Base-by-base conservation (phyloP, 2,797 vertebrate genomes). In the Carduelis carduelis region DNA sequence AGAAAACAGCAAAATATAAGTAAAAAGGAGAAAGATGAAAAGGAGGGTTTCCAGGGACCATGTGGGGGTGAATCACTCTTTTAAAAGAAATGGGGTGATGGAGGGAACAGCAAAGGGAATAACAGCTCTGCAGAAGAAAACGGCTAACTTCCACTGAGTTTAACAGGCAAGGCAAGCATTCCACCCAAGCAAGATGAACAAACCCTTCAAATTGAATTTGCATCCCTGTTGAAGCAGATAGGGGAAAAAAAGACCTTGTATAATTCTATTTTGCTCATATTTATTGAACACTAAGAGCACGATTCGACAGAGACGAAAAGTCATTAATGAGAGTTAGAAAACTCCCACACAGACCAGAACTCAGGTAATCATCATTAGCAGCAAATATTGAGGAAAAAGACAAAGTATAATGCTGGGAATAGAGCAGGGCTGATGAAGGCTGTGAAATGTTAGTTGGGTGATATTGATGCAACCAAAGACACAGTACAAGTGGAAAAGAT, bases 241-340 rank as follows among this genome's bases (percentile, higher is more conserved):
- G 39, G 6, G 43, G 18, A 47, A 37, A 59, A 59, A 55, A 63
- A 56, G 5, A 44, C 26, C 37, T 78, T 41, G 41, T 56, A 68
- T 61, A 71, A 83, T 78, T 83, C 43, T 30, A 26, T 86, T 89
- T 89, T 78, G 20, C 28, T 75, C 15, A 12, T 78, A 83, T 89
- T 92, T 89, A 61, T 72, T 87, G 87, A 92, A 56, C 34, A 69
- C 26, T 72, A 91, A 81, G 49, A 94, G 57, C 55, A 52, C 8
- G 7, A 94, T 78, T 94, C 66, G 3, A 20, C 63, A 18, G 21
- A 79, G 39, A 26, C 37, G 50, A 91, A 78, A 90, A 86, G 74
- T 76, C 87, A 76, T 79, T 93, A 93, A 63, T 75, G 88, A 87
- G 65, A 91, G 65, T 39, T 85, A 28, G 72, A 93, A 89, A 83